Evolutionary conservation across 2,797 vertebrate genomes (phyloP), one percentile per base, ranked within the genome.

Genomic region (Sebastes trivittatus): DNA sequence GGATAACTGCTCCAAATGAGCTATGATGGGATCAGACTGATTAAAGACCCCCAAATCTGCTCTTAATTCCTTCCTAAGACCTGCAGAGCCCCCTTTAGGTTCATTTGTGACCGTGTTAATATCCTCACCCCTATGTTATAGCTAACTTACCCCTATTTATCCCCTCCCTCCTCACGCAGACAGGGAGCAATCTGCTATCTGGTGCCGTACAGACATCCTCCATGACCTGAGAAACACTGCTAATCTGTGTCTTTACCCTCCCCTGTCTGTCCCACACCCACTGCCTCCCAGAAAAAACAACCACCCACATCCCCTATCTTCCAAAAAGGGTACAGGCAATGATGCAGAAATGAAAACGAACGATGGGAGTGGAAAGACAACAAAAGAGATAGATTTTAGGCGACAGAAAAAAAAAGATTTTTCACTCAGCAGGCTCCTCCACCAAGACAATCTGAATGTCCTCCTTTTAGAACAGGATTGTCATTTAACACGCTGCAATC

Each of bases 1-100:
- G 71, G 77, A 88, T 93, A 86, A 89, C 82, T 68, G 76, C 68
- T 82, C 59, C 72, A 90, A 90, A 93, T 87, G 83, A 91, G 77
- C 89, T 87, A 74, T 75, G 84, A 88, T 74, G 81, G 88, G 92
- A 92, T 92, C 92, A 92, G 77, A 88, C 81, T 54, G 67, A 59
- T 42, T 83, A 86, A 91, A 82, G 58, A 64, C 82, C 74, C 67
- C 59, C 69, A 71, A 85, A 91, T 81, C 85, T 87, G 83, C 83
- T 81, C 75, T 75, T 78, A 86, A 86, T 77, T 72, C 82, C 79
- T 23, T 32, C 27, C 4, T 88, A 81, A 92, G 68, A 76, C 81
- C 67, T 11, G 25, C 68, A 77, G 83, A 80, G 79, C 80, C 76
- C 72, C 59, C 71, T 84, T 84, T 64, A 80, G 76, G 38, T 85